Evolutionary conservation across 2,888 invertebrate species (phyloP), one percentile per base, ranked within the genome.

Genomic region (Melanotus villosus): DNA sequence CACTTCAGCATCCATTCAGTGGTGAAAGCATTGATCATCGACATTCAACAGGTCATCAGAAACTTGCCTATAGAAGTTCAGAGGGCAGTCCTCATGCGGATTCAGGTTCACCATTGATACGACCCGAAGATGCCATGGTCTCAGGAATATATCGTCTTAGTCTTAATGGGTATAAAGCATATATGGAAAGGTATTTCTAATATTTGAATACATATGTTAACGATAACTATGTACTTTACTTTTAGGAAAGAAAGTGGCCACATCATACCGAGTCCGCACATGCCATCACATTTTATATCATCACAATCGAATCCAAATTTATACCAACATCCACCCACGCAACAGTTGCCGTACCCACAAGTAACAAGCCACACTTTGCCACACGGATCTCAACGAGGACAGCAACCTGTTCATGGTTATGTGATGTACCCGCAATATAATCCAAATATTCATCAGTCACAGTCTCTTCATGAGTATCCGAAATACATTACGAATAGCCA

Each of bases 101-200:
- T 59, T 69, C 72, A 30, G 75, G 75, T 62, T 57, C 73, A 14
- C 75, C 71, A 5, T 65, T 75, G 47, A 56, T 73, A 57, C 58
- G 78, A 65, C 76, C 78, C 23, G 85, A 85, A 68, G 83, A 84
- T 58, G 54, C 73, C 59, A 69, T 83, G 69, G 75, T 79, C 26
- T 75, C 81, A 2, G 80, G 80, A 19, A 76, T 83, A 67, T 83
- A 82, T 69, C 76, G 81, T 62, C 74, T 84, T 12, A 83, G 82
- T 66, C 67, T 84, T 52, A 82, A 81, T 74, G 83, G 82, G 7
- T 83, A 82, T 68, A 81, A 78, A 65, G 79, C 78, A 56, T 84
- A 83, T 68, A 79, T 82, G 75, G 83, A 84, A 70, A 80, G 83
- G 82, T 81, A 76, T 58, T 4, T 38, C n/a, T n/a, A n/a, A n/a